These are phyloP conservation scores for Phyllotreta cruciferae DNA, from an alignment of 2,888 invertebrate species.

Conservation along the genomic window DNA sequence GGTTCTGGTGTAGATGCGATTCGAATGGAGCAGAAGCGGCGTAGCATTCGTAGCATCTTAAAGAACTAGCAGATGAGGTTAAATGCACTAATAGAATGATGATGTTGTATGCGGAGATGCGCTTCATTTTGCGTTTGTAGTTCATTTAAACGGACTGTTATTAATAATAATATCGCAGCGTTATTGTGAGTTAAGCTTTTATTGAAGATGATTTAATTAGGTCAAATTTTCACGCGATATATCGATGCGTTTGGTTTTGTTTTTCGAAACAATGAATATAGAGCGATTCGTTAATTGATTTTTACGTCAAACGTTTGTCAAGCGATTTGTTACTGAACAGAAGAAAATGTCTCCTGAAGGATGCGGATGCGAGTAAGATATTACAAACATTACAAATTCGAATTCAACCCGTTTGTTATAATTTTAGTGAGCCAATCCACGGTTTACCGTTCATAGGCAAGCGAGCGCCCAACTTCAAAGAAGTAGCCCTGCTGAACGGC, in stretches of 20 bases:
- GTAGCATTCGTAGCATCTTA: slow-evolving; percentile 35
- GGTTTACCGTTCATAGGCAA: slow-evolving; percentile 54
- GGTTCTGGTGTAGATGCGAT: slow-evolving; percentile 28
- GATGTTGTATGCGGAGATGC: neutral
- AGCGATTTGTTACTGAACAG: no score
- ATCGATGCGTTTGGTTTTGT: no score
- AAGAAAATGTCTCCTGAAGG: no score
- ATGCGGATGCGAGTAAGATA: no score
- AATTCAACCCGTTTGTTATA: neutral
- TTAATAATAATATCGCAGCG: no score
- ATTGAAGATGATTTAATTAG: no score
- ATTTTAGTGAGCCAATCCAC: neutral
- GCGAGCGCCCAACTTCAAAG: slow-evolving; percentile 80
- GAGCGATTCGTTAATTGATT: no score
- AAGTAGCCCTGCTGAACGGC: slow-evolving; percentile 82
- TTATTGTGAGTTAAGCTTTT: no score
- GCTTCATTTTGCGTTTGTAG: neutral
- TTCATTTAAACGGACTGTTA: neutral
- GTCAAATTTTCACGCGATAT: no score
- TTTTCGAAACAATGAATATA: no score
- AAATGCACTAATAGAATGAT: neutral
- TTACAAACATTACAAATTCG: no score
- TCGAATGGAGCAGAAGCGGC: slow-evolving; percentile 25
- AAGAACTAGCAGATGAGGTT: slow-evolving; percentile 1
- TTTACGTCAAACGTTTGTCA: no score